Evolutionary conservation across 2,113 vertebrate genomes (phyloP).

Genomic region (Galeopterus variegatus): DNA sequence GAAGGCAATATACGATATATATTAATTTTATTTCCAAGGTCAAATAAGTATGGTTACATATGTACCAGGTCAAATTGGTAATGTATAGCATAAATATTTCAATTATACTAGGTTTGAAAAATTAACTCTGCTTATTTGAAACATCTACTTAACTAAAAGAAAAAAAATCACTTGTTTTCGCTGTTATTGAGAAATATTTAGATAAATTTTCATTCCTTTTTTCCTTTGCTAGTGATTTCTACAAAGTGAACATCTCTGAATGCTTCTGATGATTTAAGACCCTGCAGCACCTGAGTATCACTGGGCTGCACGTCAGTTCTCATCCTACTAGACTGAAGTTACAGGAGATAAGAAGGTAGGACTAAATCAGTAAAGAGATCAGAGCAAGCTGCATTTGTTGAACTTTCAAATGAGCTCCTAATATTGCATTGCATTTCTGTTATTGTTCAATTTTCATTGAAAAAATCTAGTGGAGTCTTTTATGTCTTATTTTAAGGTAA

Average conservation of each 20-base stretch:
- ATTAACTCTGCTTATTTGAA: background rate
- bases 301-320: background rate
- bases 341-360: background rate
- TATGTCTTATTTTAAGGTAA: background rate
- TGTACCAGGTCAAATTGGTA: background rate
- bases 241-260: background rate
- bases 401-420: background rate
- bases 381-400: background rate
- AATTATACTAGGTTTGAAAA: background rate
- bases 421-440: background rate
- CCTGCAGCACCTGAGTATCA: background rate
- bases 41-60: background rate
- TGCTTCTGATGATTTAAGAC: background rate
- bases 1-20: background rate
- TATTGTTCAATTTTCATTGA: background rate
- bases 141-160: background rate
- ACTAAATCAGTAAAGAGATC: background rate
- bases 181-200: background rate
- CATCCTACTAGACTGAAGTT: background rate
- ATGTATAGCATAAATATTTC: background rate
- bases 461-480: background rate
- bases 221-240: slow-evolving; percentile 18
- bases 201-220: slow-evolving; percentile 4
- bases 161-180: background rate
- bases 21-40: slow-evolving; percentile 24